A percentile compares a stretch with the other conserved stretches of the same genome.
These are phyloP conservation scores for Euplagia quadripunctaria DNA, from an alignment of 2,888 invertebrate genomes.

Conservation along the genomic window DNA sequence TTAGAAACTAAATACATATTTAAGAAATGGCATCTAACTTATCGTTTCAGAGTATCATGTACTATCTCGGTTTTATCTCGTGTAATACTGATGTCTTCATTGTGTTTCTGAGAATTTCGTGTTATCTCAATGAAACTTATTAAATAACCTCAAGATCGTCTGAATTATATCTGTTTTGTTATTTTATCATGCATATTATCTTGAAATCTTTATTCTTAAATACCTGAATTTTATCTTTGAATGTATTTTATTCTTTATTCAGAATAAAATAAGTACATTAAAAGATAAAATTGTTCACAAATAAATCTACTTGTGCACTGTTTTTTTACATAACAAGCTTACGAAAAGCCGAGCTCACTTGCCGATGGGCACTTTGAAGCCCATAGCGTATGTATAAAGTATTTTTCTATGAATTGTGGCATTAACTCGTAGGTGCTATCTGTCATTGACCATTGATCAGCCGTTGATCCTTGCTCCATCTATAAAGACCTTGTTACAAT, in stretches of 20 bases:
- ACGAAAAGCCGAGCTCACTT: no score
- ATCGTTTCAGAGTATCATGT: conserved; percentile 21
- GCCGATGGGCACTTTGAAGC: not conserved
- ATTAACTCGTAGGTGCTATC: not conserved
- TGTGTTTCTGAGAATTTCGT: conserved; percentile 33
- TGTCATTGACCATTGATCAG: not conserved
- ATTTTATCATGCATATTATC: not conserved
- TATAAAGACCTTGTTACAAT: not conserved
- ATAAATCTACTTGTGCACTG: not conserved
- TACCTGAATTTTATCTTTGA: not conserved
- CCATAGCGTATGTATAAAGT: not conserved
- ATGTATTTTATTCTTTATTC: no score
- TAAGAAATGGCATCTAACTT: not conserved
- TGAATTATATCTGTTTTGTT: no score
- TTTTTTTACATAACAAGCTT: not conserved
- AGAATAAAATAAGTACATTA: not conserved
- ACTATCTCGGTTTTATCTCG: conserved; percentile 34
- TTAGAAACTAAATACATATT: conserved; percentile 28
- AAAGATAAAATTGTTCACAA: not conserved
- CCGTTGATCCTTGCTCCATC: not conserved
- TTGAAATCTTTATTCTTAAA: not conserved
- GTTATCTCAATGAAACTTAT: conserved; percentile 13
- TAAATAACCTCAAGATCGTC: not conserved
- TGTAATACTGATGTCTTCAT: conserved; percentile 20
- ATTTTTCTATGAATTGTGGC: not conserved